phyloP scores from a whole-genome alignment of 2,797 vertebrate genomes.

The Corythornis leucogaster region DNA sequence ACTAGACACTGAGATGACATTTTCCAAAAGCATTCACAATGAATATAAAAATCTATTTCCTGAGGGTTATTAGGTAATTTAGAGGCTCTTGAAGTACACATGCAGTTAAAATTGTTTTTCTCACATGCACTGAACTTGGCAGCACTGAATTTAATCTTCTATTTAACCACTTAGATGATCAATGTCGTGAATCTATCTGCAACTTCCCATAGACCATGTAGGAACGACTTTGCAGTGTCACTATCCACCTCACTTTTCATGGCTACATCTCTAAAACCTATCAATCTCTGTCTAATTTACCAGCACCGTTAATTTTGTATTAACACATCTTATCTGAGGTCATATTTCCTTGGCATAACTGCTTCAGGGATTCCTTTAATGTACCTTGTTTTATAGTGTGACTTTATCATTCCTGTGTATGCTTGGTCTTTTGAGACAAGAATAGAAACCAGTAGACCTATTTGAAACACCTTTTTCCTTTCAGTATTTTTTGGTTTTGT shows the following conservation, averaged over 20 bases:
- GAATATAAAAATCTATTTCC: conserved; percentile 49
- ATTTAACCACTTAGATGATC: background rate
- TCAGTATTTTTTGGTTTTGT: background rate
- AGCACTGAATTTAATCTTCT: background rate
- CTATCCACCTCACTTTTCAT: background rate
- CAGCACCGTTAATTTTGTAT: conserved; percentile 21
- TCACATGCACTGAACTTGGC: background rate
- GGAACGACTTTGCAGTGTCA: background rate
- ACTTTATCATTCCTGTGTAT: background rate
- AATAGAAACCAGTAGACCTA: background rate
- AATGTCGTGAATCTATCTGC: background rate
- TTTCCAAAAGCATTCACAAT: background rate
- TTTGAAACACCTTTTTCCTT: background rate
- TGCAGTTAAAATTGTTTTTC: conserved; percentile 29
- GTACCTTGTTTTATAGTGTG: background rate
- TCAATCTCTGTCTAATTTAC: conserved; percentile 36
- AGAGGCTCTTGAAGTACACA: conserved; percentile 24
- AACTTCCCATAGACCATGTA: background rate
- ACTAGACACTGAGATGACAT: conserved; percentile 21
- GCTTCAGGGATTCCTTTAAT: conserved; percentile 1
- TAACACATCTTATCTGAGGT: background rate
- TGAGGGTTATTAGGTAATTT: conserved; percentile 47
- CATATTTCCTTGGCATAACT: background rate
- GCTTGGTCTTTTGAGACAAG: background rate
- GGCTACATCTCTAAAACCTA: background rate